Evolutionary conservation across 2,797 vertebrate species (phyloP), one percentile per base, ranked within the genome.

Genomic region (Jordanella pulchra): DNA sequence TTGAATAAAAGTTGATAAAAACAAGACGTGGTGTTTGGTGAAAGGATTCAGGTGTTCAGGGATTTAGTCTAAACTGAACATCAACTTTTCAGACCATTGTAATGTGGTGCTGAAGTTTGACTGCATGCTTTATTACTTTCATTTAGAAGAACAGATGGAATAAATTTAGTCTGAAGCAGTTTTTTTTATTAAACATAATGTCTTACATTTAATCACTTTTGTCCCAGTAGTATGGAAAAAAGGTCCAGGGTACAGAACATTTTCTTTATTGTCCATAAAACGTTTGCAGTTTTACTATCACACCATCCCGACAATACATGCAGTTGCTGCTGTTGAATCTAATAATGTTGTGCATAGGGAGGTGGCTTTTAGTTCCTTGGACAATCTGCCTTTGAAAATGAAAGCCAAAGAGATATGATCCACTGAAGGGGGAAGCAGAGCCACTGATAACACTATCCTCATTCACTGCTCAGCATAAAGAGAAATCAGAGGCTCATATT

Each of bases 371-470:
- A 25, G 42, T 61, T 71, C 55, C 13, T 60, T 18, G 7, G n/a
- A 64, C 5, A 18, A 42, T 66, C 47, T 68, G 25, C 27, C 48
- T 61, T 35, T 25, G 23, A 14, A 39, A 56, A 75, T 39, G 21
- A 72, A 69, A 71, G 9, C 6, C 25, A 51, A n/a, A 75, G 64
- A 63, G 54, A 70, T 14, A 56, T 58, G 39, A 25, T 28, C 18
- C 17, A 50, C 64, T 58, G 30, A 44, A 28, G 39, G 54, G 75
- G 77, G 45, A 76, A 39, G 39, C 72, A 71, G 64, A 72, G 42
- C 65, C 47, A 58, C 48, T 25, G 48, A 58, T 77, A 61, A 70
- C 21, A 15, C 15, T 60, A 15, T 58, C 14, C 42, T 69, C 12
- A 61, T 67, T 75, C 68, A 67, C 51, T 39, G 11, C 23, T 73